Evolutionary conservation across 2,888 invertebrate genomes (phyloP).

Genomic region (Eugnorisma glareosa): DNA sequence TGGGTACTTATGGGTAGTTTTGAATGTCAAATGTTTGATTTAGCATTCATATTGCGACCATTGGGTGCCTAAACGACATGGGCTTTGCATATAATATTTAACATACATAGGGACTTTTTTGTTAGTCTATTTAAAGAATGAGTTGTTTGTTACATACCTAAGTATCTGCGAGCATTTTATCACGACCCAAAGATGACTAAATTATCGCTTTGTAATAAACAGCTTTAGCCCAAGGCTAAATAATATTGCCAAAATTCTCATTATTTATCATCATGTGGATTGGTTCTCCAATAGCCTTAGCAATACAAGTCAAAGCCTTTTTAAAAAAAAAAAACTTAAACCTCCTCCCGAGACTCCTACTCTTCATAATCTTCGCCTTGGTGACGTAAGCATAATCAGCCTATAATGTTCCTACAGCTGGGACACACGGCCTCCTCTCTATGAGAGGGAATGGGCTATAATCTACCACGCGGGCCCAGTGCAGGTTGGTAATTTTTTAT

Average conservation of each 20-base stretch:
- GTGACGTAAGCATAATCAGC: no score
- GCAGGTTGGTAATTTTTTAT: no score
- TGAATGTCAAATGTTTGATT: conserved; percentile 48
- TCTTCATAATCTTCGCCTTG: background rate
- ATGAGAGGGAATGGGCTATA: no score
- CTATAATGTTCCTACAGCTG: no score
- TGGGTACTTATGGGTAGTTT: conserved; percentile 34
- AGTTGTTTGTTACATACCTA: conserved; percentile 29
- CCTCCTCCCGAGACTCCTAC: background rate
- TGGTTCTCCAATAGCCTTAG: background rate
- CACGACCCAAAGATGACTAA: conserved; percentile 19
- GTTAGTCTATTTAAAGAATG: conserved; percentile 33
- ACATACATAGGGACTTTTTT: conserved; percentile 37
- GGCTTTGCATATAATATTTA: conserved; percentile 11
- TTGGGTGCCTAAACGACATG: conserved; percentile 29
- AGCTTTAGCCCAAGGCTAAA: background rate
- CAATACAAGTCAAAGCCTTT: background rate
- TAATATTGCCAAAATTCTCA: background rate
- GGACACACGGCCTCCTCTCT: no score
- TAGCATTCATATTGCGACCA: conserved; percentile 49
- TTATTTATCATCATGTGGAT: background rate
- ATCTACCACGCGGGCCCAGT: no score
- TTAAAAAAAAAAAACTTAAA: background rate
- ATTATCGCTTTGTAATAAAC: conserved; percentile 14
- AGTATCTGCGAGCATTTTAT: conserved; percentile 29